Evolutionary conservation across 1,140 invertebrate genomes (phyloP).

Genomic region (Aradophagus sp.): DNA sequence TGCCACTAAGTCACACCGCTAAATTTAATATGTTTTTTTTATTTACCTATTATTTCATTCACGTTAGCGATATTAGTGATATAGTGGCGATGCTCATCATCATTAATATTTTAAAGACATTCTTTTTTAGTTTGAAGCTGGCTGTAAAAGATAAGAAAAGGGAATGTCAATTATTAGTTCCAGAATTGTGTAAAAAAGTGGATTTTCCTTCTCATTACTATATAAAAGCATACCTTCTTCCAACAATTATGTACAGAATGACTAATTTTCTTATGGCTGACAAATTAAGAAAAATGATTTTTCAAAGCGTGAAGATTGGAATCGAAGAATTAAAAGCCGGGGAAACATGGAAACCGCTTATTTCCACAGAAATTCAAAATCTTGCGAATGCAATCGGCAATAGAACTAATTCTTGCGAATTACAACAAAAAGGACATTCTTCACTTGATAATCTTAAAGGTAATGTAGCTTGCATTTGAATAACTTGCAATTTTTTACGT

Average conservation of each 20-base stretch:
- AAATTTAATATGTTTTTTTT: not conserved
- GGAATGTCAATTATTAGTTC: constrained; percentile 83
- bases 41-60: too few relatives aligned
- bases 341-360: constrained; percentile 53
- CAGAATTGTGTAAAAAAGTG: constrained; percentile 91
- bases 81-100: too few relatives aligned
- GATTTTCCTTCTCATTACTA: constrained; percentile 90
- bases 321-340: constrained; percentile 42
- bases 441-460: too few relatives aligned
- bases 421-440: too few relatives aligned
- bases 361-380: too few relatives aligned
- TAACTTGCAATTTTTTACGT: too few relatives aligned
- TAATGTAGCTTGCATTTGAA: too few relatives aligned
- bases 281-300: constrained; percentile 81
- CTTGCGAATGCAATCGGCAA: too few relatives aligned
- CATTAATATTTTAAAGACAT: not conserved
- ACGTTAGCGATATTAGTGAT: too few relatives aligned
- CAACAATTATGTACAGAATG: constrained; percentile 89
- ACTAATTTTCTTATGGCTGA: constrained; percentile 86
- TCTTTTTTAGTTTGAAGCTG: constrained; percentile 7
- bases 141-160: constrained; percentile 5
- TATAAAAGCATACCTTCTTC: constrained; percentile 91
- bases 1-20: too few relatives aligned
- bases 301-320: constrained; percentile 68
- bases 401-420: too few relatives aligned